Evolutionary conservation across 2,113 vertebrate species (phyloP).

Genomic region (Hyla sarda): DNA sequence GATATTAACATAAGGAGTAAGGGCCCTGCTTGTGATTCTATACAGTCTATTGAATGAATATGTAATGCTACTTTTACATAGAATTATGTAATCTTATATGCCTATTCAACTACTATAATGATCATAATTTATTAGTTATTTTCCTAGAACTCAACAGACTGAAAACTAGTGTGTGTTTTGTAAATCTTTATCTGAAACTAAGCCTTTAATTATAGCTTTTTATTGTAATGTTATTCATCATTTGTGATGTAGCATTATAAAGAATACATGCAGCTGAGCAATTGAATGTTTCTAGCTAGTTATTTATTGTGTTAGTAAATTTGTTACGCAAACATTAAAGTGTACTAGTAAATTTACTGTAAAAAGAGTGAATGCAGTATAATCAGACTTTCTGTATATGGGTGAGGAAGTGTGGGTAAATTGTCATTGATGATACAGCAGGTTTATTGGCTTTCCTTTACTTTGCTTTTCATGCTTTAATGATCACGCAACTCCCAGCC

Average conservation of each 20-base stretch:
- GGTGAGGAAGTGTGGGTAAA: too few species aligned
- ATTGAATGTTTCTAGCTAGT: conserved; percentile 15
- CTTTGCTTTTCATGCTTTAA: too few species aligned
- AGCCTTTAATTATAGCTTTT: conserved; percentile 38
- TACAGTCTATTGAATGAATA: too few species aligned
- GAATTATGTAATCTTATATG: background rate
- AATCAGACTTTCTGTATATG: background rate
- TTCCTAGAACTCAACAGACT: background rate
- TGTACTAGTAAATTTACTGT: background rate
- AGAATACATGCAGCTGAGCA: background rate
- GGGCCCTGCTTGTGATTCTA: too few species aligned
- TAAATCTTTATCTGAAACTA: background rate
- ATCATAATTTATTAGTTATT: background rate
- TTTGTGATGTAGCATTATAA: conserved; percentile 1
- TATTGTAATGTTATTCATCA: conserved; percentile 15
- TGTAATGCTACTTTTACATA: too few species aligned
- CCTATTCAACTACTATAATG: background rate
- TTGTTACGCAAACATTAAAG: background rate
- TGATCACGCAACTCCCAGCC: too few species aligned
- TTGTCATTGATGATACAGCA: too few species aligned
- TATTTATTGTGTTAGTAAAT: conserved; percentile 7
- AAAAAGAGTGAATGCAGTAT: background rate
- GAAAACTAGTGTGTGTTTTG: background rate
- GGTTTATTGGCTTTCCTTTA: too few species aligned
- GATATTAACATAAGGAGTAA: too few species aligned